A percentile compares a stretch with the other conserved stretches of the same genome.
These are phyloP conservation scores for Atopsyche davidsoni DNA, from an alignment of 1,140 invertebrate species.

Conservation along the genomic window DNA sequence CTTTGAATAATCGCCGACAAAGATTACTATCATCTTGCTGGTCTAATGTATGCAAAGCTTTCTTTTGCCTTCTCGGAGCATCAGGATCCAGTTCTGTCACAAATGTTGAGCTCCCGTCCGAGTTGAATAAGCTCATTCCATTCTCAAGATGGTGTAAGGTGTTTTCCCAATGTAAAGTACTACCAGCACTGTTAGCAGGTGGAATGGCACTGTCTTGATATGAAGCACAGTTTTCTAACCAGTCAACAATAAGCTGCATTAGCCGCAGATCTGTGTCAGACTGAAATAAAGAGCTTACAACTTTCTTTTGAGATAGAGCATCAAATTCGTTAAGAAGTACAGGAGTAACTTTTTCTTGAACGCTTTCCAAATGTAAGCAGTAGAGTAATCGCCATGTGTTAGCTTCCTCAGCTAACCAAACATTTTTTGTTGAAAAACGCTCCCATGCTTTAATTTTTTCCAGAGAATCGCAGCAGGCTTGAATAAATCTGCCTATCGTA, in stretches of 20 bases:
- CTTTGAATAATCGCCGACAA: conserved; percentile 60
- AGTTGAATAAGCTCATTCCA: conserved; percentile 45
- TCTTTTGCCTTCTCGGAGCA: conserved; percentile 75
- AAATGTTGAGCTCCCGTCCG: conserved; percentile 40
- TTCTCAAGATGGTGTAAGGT: conserved; percentile 74
- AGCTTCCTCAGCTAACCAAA: conserved; percentile 70
- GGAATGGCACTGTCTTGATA: conserved; percentile 61
- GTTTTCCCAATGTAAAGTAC: conserved; percentile 84
- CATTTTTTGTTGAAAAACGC: conserved; percentile 50
- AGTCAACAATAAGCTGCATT: conserved; percentile 84
- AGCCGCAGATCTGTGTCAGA: conserved; percentile 63
- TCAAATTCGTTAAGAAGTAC: conserved; percentile 42
- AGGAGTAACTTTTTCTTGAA: conserved; percentile 47
- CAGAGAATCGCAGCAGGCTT: conserved; percentile 43
- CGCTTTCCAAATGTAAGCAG: conserved; percentile 72
- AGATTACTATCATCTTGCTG: conserved; percentile 79
- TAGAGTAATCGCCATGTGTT: conserved; percentile 82
- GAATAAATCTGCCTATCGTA: conserved; percentile 42
- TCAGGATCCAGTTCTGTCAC: conserved; percentile 87
- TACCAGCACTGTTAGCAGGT: conserved; percentile 61
- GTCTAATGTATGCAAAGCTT: conserved; percentile 81
- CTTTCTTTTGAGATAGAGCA: conserved; percentile 40
- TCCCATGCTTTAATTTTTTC: conserved; percentile 44
- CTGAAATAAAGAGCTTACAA: conserved; percentile 42
- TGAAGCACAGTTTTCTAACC: conserved; percentile 79